Percentiles rank a stretch among this genome's conserved stretches.
phyloP scores from a whole-genome alignment of 2,113 vertebrate genomes.

The Megatriorchis doriae region DNA sequence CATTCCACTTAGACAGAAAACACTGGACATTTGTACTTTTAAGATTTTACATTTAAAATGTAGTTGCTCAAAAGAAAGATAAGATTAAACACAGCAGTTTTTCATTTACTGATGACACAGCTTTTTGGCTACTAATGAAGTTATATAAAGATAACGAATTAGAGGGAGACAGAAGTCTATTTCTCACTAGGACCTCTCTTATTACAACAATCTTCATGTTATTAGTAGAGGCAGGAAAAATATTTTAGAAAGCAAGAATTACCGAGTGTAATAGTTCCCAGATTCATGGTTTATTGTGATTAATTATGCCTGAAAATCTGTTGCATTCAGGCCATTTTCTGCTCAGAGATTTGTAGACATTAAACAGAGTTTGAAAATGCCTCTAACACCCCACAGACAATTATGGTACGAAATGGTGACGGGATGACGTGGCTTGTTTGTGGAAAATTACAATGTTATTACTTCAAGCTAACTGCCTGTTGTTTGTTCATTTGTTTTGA shows the following conservation, averaged over 20 bases:
- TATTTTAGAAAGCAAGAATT: background rate
- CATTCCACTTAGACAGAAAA: background rate
- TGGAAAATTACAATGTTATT: background rate
- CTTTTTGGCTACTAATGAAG: background rate
- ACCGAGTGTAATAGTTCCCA: background rate
- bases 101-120: background rate
- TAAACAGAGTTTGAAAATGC: background rate
- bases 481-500: background rate
- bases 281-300: background rate
- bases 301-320: background rate
- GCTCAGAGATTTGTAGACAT: background rate
- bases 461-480: background rate
- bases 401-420: background rate
- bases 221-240: background rate
- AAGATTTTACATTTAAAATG: background rate
- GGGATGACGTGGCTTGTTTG: background rate
- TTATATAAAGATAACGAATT: background rate
- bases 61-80: background rate
- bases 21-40: background rate
- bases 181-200: background rate
- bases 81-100: background rate
- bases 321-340: background rate
- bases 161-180: background rate
- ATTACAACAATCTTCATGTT: background rate
- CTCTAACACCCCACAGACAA: background rate